Evolutionary conservation across 2,888 invertebrate genomes (phyloP).

Genomic region (Lysandra bellargus): DNA sequence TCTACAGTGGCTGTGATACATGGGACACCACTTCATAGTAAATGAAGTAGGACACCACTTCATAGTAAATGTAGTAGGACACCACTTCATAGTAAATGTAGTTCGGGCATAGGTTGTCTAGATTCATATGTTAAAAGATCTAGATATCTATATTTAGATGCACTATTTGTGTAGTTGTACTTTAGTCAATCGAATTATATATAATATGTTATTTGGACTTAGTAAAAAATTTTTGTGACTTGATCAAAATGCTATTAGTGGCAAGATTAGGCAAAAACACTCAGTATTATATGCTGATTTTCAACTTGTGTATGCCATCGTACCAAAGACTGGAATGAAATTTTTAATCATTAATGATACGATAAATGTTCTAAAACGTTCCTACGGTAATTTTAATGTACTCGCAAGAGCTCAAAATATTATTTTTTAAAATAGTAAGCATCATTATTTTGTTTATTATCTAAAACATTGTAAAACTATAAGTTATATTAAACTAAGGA

Average conservation of each 20-base stretch:
- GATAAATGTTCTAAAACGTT: conserved; percentile 4
- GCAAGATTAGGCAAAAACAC: not conserved
- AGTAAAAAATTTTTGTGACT: not conserved
- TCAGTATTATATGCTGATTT: not conserved
- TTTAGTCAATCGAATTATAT: conserved; percentile 31
- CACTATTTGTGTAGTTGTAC: conserved; percentile 24
- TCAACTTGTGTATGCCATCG: conserved; percentile 42
- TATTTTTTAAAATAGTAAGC: not conserved
- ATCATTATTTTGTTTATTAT: not conserved
- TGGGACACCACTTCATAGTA: too few relatives aligned
- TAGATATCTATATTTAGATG: conserved; percentile 6
- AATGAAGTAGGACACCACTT: conserved; percentile 41
- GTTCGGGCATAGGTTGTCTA: conserved; percentile 28
- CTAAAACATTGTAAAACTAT: not conserved
- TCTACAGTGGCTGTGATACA: conserved; percentile 70
- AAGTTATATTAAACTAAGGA: not conserved
- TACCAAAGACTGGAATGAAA: conserved; percentile 56
- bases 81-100: conserved; percentile 40
- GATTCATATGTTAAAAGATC: conserved; percentile 32
- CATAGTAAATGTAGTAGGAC: conserved; percentile 37
- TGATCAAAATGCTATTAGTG: not conserved
- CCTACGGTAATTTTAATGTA: not conserved
- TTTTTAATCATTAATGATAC: conserved; percentile 27
- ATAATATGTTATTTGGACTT: not conserved
- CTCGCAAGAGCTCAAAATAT: not conserved